Evolutionary conservation across 2,113 vertebrate species (phyloP).

Genomic region (Cacatua alba): DNA sequence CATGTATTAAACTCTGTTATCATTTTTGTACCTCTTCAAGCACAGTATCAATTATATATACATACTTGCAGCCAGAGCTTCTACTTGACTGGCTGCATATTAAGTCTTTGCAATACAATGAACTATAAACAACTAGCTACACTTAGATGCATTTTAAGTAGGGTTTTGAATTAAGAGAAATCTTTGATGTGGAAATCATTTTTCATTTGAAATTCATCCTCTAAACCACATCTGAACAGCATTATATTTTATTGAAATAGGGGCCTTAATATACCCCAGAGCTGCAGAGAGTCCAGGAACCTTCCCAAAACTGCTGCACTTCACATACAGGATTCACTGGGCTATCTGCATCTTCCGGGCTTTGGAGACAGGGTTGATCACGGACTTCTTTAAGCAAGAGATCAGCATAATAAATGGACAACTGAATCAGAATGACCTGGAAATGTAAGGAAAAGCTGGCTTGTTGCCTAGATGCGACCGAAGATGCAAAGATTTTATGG

Average conservation of each 20-base stretch:
- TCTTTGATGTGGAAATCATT: slow-evolving; percentile 52
- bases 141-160: slow-evolving; percentile 20
- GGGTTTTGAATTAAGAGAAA: neutral
- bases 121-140: neutral
- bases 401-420: neutral
- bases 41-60: neutral
- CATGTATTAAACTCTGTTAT: neutral
- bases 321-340: neutral
- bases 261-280: neutral
- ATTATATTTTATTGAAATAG: neutral
- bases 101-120: neutral
- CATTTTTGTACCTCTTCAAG: slow-evolving; percentile 10
- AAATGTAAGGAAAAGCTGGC: neutral
- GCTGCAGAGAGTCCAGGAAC: neutral
- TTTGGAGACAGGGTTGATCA: neutral
- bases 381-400: neutral
- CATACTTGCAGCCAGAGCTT: neutral
- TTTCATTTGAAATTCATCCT: slow-evolving; percentile 28
- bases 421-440: too few species aligned
- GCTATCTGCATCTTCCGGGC: neutral
- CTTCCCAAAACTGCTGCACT: neutral
- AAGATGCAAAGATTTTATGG: neutral
- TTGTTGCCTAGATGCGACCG: neutral
- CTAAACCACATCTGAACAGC: neutral
- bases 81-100: neutral